Evolutionary conservation across 2,888 invertebrate genomes (phyloP), one percentile per base, ranked within the genome.

Genomic region (Ormia ochracea): DNA sequence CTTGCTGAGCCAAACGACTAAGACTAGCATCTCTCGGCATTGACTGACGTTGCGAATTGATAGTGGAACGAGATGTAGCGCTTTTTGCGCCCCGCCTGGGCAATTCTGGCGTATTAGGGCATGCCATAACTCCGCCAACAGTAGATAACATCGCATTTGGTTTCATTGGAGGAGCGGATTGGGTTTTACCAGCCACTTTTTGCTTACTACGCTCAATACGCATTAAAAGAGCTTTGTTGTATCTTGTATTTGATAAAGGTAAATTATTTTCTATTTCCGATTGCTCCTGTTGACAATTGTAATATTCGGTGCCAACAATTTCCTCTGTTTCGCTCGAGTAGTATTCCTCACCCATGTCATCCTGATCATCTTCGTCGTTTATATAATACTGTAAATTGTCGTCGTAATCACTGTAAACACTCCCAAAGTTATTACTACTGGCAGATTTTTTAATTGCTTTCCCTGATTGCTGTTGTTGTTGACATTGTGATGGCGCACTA

Each of bases 191-290:
- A 12, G 86, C 84, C 1, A 87, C 89, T 48, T 87, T 87, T 77
- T 89, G 89, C 52, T 89, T 90, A 82, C 89, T 90, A 6, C 89
- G 85, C 69, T 90, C 90, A 66, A 90, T 89, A 50, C 95, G 90
- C 90, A 94, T 90, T 86, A 94, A 92, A 78, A 93, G 91, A n/a
- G 94, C 94, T 82, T 95, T 91, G 87, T 96, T 96, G 83, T 93
- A 93, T 75, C 91, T 92, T 86, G 93, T 92, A 82, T 91, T 91
- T 45, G 91, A 90, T 75, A 92, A 84, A 63, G 89, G 89, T 26
- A 81, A 81, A 33, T 61, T 72, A 61, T 77, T 74, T 10, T 83
- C 87, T 73, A 83, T 87, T 88, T 82, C 82, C 7, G 65, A 48
- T 5, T 63, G 54, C 33, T 72, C 72, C 19, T 50, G 19, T 58